Evolutionary conservation across 2,797 vertebrate genomes (phyloP).

Genomic region (Alectoris magna): DNA sequence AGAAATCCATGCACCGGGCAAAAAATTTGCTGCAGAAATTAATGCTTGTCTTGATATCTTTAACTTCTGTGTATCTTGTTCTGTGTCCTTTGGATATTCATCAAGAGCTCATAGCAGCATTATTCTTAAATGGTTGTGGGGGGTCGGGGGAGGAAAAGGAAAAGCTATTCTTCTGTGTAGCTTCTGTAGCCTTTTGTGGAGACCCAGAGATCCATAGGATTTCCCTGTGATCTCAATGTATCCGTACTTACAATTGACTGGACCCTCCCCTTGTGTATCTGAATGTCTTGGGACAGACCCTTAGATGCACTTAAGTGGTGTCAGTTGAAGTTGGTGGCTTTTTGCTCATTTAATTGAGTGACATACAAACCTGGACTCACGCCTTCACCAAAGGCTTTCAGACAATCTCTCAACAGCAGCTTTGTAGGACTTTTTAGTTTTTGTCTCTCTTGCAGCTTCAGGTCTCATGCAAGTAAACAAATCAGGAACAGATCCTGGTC

Average conservation of each 20-base stretch:
- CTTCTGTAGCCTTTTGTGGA: conserved; percentile 56
- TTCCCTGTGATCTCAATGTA: conserved; percentile 32
- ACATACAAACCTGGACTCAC: not conserved
- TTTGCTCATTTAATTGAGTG: conserved; percentile 10
- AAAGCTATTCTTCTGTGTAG: conserved; percentile 38
- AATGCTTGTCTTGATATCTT: not conserved
- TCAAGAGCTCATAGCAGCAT: not conserved
- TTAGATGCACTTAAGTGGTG: not conserved
- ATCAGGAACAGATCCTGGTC: not conserved
- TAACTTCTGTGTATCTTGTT: not conserved
- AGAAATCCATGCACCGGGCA: rapidly evolving
- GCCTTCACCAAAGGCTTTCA: not conserved
- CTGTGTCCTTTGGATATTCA: not conserved
- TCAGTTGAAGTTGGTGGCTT: conserved; percentile 8
- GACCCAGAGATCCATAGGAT: not conserved
- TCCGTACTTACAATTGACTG: not conserved
- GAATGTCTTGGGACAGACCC: conserved; percentile 10
- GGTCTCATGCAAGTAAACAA: not conserved
- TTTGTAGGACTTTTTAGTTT: not conserved
- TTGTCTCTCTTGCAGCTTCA: not conserved
- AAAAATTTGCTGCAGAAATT: not conserved
- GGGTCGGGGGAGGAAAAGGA: conserved; percentile 27
- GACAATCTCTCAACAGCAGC: not conserved
- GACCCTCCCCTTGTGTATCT: conserved; percentile 17
- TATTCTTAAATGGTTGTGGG: not conserved